Evolutionary conservation across 2,888 invertebrate species (phyloP).

Genomic region (Endotricha flammealis): DNA sequence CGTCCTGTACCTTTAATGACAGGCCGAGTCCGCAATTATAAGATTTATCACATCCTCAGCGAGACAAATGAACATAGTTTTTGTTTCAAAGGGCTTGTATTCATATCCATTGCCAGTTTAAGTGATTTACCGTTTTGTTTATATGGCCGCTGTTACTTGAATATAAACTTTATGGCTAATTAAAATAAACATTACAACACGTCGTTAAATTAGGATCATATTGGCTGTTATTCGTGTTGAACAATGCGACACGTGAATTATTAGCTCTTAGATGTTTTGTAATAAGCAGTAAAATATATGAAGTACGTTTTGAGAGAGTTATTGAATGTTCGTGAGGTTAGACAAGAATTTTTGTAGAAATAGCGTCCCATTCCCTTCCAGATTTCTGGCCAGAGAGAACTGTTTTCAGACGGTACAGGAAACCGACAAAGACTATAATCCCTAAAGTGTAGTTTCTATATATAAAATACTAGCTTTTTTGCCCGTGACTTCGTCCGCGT

Average conservation of each 20-base stretch:
- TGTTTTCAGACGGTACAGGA: no score
- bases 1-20: constrained; percentile 2
- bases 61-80: constrained; percentile 17
- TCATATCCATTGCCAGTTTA: neutral
- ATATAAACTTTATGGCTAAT: neutral
- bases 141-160: neutral
- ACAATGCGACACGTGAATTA: neutral
- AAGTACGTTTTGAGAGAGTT: no score
- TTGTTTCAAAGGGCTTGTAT: constrained; percentile 14
- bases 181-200: neutral
- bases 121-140: neutral
- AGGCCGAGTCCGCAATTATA: constrained; percentile 14
- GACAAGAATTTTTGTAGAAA: no score
- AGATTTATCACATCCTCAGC: constrained; percentile 14
- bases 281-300: no score
- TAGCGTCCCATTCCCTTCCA: no score
- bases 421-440: no score
- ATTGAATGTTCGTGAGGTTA: no score
- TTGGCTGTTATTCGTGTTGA: constrained; percentile 25
- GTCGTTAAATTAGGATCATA: neutral
- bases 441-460: no score
- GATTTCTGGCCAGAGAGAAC: no score
- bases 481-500: no score
- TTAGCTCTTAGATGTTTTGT: no score
- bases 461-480: no score